Percentiles rank a stretch among this genome's conserved stretches.
phyloP scores from a whole-genome alignment of 2,113 vertebrate genomes.

The Antechinus stuartii region DNA sequence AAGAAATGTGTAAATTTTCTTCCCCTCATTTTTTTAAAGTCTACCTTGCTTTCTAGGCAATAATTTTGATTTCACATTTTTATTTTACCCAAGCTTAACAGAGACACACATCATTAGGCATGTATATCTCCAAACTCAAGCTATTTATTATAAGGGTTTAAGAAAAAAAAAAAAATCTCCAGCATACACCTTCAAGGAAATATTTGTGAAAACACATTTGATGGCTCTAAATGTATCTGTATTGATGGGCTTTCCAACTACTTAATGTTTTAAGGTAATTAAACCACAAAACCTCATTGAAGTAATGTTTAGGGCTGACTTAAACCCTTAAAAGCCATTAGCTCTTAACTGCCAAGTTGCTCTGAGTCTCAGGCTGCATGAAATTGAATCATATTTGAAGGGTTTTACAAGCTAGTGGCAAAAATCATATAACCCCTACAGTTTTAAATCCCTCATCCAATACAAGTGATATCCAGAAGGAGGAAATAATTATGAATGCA shows the following conservation, averaged over 20 bases:
- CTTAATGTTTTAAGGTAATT: slow-evolving; percentile 78
- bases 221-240: slow-evolving; percentile 68
- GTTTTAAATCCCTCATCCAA: slow-evolving; percentile 65
- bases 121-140: slow-evolving; percentile 62
- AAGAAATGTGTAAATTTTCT: not conserved
- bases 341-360: slow-evolving; percentile 79
- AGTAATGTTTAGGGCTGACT: slow-evolving; percentile 78
- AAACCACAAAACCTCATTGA: slow-evolving; percentile 75
- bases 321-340: slow-evolving; percentile 80
- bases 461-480: slow-evolving; percentile 51
- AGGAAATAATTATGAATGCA: not conserved
- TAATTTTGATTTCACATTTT: slow-evolving; percentile 58
- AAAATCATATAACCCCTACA: slow-evolving; percentile 69
- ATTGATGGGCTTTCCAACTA: slow-evolving; percentile 70
- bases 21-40: slow-evolving; percentile 1
- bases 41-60: slow-evolving; percentile 44
- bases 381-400: slow-evolving; percentile 76
- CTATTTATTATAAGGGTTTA: slow-evolving; percentile 60
- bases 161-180: slow-evolving; percentile 53
- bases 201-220: slow-evolving; percentile 44
- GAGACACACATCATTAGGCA: slow-evolving; percentile 63
- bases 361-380: slow-evolving; percentile 68
- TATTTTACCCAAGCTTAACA: slow-evolving; percentile 39
- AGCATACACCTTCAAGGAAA: slow-evolving; percentile 32
- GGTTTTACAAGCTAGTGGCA: slow-evolving; percentile 66